Conservation (phyloP, 2,888 invertebrate species). For the Tetragnatha montana region DNA sequence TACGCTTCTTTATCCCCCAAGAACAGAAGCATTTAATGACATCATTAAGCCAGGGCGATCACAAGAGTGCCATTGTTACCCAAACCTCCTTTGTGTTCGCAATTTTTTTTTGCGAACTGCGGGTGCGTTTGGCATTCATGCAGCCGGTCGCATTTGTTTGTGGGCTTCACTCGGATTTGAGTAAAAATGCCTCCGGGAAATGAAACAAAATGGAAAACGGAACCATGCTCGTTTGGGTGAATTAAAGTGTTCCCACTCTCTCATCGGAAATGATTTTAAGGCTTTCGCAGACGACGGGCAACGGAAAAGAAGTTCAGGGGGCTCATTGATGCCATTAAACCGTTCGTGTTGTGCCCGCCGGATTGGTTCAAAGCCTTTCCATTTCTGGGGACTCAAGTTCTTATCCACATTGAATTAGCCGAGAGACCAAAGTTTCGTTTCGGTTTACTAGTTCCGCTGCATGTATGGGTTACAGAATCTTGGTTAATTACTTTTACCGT, state of each 20-base stretch:
- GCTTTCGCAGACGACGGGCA: not conserved
- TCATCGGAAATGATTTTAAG: not conserved
- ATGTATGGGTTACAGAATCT: too few relatives aligned
- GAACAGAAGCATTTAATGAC: slow-evolving; percentile 12
- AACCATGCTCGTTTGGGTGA: not conserved
- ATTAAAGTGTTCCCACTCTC: not conserved
- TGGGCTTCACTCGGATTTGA: not conserved
- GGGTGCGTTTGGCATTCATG: not conserved
- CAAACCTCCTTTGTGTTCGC: not conserved
- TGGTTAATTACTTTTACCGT: too few relatives aligned
- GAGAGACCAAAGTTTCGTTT: not conserved
- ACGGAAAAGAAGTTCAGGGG: not conserved
- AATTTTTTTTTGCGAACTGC: not conserved
- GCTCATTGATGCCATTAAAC: not conserved
- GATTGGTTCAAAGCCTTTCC: too few relatives aligned
- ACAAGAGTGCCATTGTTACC: slow-evolving; percentile 7
- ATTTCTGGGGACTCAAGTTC: not conserved
- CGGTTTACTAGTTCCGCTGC: too few relatives aligned
- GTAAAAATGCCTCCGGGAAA: not conserved
- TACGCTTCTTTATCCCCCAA: slow-evolving; percentile 3
- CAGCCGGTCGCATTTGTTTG: not conserved
- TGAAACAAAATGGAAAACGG: not conserved
- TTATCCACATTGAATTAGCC: not conserved
- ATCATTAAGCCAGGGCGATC: not conserved
- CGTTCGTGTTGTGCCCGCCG: not conserved